A percentile compares a stretch with the other conserved stretches of the same genome.
These are phyloP conservation scores for Apotomis capreana DNA, from an alignment of 2,888 invertebrate genomes.

Conservation along the genomic window DNA sequence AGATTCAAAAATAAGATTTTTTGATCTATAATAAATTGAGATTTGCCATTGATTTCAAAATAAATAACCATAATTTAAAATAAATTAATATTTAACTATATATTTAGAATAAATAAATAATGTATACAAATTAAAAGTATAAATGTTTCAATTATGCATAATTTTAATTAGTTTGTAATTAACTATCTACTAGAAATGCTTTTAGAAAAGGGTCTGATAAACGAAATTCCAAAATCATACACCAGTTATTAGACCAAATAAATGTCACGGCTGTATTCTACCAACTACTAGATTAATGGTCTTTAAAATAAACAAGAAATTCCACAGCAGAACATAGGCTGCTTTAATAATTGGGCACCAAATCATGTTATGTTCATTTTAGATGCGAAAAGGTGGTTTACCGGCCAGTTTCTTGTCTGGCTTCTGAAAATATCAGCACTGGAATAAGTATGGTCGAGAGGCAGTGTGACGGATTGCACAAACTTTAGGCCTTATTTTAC, in stretches of 20 bases:
- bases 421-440: no score
- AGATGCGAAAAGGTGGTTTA: no score
- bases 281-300: no score
- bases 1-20: background rate
- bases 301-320: no score
- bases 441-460: no score
- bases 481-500: no score
- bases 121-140: slow-evolving; percentile 17
- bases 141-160: background rate
- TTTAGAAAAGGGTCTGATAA: slow-evolving; percentile 33
- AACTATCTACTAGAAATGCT: slow-evolving; percentile 30
- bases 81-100: slow-evolving; percentile 34
- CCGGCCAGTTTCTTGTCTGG: no score
- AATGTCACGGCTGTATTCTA: slow-evolving; percentile 9
- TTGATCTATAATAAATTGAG: slow-evolving; percentile 6
- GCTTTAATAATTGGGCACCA: no score
- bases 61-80: slow-evolving; percentile 39
- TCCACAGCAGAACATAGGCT: no score
- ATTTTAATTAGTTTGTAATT: slow-evolving; percentile 25
- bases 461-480: no score
- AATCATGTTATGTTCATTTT: no score
- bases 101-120: slow-evolving; percentile 33
- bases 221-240: slow-evolving; percentile 23
- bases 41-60: slow-evolving; percentile 25
- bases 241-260: background rate